Base-by-base conservation (phyloP, 2,113 vertebrate species). In the Antennarius striatus region DNA sequence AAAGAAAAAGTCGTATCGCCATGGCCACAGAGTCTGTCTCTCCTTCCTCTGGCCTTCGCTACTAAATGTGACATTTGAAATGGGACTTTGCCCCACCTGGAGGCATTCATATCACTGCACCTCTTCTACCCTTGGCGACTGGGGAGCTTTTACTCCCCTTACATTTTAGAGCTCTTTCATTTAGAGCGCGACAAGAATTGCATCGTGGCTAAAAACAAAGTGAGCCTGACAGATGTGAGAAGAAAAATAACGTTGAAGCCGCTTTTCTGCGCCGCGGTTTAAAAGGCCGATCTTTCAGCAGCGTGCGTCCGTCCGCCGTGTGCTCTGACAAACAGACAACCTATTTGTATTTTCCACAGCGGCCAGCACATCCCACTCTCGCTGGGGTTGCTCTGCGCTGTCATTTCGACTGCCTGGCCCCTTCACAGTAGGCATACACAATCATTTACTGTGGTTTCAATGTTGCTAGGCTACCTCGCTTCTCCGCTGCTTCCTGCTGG, bases 401-500 rank as follows among this genome's bases (percentile, higher is more conserved):
- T 82, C 82, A 81, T 81, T 82, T 81, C 68, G 63, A 60, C 81
- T 73, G 80, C 73, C 68, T 82, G 76, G 75, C 73, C 80, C 66
- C 76, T 77, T 80, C n/a, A 59, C 86, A 81, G 84, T 75, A 76
- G 73, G 79, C 79, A 85, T 32, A 82, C 80, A 40, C 81, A 80
- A 84, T 77, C 84, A 80, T 82, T 83, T 71, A 77, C 64, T 75
- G 73, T 78, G 79, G 81, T 84, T 85, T 86, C 75, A 88, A 88
- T 88, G 91, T 91, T 92, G 90, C 91, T 91, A 92, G 91, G 91
- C 90, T 91, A 92, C 90, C 84, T 90, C 61, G 42, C 74, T 82
- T 85, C 77, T 75, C 64, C 84, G 43, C 75, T 77, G 69, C 80
- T 82, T 83, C 82, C 79, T 71, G 80, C 85, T 88, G 83, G 67